phyloP scores from a whole-genome alignment of 2,888 invertebrate species.

The Gnatocerus cornutus region DNA sequence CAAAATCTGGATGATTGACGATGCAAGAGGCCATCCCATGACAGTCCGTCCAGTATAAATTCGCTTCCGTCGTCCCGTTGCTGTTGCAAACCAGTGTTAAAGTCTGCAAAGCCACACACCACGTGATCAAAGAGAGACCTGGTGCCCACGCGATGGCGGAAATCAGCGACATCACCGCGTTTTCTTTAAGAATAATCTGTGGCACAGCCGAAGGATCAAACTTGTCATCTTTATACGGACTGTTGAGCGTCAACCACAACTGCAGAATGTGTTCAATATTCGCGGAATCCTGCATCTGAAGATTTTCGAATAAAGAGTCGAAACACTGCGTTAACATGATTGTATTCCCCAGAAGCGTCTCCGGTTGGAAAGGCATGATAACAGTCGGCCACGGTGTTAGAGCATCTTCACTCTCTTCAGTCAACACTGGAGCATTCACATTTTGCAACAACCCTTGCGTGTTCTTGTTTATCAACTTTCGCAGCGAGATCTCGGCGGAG shows the following conservation, averaged over 20 bases:
- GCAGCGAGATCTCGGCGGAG: slow-evolving; percentile 83
- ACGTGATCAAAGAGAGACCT: slow-evolving; percentile 82
- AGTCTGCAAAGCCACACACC: slow-evolving; percentile 86
- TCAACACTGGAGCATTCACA: slow-evolving; percentile 56
- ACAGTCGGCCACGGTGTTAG: slow-evolving; percentile 64
- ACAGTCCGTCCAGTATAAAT: slow-evolving; percentile 53
- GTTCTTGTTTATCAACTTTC: slow-evolving; percentile 71
- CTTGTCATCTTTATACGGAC: slow-evolving; percentile 70
- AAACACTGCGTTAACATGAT: slow-evolving; percentile 82
- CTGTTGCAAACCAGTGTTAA: slow-evolving; percentile 83
- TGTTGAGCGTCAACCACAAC: slow-evolving; percentile 90
- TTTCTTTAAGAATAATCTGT: slow-evolving; percentile 77
- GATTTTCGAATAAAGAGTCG: slow-evolving; percentile 79
- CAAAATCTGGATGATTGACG: slow-evolving; percentile 79
- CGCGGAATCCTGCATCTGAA: slow-evolving; percentile 80
- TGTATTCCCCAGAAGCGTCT: slow-evolving; percentile 71
- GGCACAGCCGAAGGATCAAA: slow-evolving; percentile 77
- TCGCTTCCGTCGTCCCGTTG: slow-evolving; percentile 63
- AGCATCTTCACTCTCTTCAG: slow-evolving; percentile 44
- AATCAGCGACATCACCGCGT: slow-evolving; percentile 79
- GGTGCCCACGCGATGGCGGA: slow-evolving; percentile 79
- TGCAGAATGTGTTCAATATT: slow-evolving; percentile 89
- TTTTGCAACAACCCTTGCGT: slow-evolving; percentile 64
- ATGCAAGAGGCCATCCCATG: slow-evolving; percentile 77
- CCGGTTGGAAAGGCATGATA: slow-evolving; percentile 69